These are phyloP conservation scores for Archivesica marissinica DNA, from an alignment of 1,140 invertebrate species.

Conservation along the genomic window DNA sequence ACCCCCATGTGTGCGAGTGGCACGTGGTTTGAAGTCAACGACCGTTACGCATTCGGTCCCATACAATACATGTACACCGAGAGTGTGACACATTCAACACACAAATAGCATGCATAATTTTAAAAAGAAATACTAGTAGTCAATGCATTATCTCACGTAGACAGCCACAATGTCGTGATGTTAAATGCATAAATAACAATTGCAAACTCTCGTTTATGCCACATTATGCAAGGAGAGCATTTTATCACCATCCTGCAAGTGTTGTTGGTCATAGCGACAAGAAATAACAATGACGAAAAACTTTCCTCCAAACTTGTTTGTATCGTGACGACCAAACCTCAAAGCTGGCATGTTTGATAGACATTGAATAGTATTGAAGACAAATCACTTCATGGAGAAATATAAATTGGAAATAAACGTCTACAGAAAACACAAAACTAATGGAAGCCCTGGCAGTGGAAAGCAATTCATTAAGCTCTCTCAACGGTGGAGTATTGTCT, in stretches of 20 bases:
- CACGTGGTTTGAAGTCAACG: too few relatives aligned
- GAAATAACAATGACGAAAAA: neutral
- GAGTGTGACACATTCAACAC: too few relatives aligned
- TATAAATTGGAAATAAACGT: constrained; percentile 53
- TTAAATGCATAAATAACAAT: too few relatives aligned
- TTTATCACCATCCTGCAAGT: neutral
- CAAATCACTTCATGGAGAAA: constrained; percentile 12
- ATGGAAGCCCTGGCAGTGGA: constrained; percentile 8
- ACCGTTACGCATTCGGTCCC: too few relatives aligned
- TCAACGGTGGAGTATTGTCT: neutral
- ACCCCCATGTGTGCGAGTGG: too few relatives aligned
- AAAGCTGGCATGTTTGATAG: neutral
- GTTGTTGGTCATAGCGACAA: neutral
- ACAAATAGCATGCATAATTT: neutral
- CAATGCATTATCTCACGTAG: neutral
- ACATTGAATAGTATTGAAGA: neutral
- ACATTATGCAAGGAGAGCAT: too few relatives aligned
- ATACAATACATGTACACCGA: too few relatives aligned
- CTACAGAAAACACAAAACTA: constrained; percentile 2
- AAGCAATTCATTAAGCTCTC: constrained; percentile 34
- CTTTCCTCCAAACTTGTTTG: neutral
- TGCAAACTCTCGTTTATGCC: too few relatives aligned
- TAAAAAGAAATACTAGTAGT: neutral
- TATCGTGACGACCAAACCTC: neutral
- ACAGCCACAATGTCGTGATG: too few relatives aligned